These are phyloP conservation scores for Dendroctonus valens DNA, from an alignment of 1,140 invertebrate genomes.

Conservation along the genomic window DNA sequence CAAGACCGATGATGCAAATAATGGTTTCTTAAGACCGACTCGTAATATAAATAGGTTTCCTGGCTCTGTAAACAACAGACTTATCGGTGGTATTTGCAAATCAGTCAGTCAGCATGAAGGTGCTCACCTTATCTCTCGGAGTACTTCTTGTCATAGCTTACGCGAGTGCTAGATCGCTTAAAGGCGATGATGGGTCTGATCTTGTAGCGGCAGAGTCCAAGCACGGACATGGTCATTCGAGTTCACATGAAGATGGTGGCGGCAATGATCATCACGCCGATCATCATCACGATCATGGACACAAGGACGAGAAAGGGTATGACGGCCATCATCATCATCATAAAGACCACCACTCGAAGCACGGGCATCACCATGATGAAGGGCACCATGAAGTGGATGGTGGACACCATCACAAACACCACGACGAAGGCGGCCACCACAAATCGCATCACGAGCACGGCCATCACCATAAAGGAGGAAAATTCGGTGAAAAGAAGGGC, in stretches of 20 bases:
- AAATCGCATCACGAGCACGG: constrained; percentile 71
- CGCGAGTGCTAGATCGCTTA: constrained; percentile 10
- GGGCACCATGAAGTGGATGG: constrained; percentile 71
- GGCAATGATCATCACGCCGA: constrained; percentile 63
- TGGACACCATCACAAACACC: constrained; percentile 73
- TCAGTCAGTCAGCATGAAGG: constrained; percentile 39
- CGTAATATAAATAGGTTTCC: constrained; percentile 26
- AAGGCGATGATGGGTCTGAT: constrained; percentile 36
- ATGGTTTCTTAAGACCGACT: constrained; percentile 17
- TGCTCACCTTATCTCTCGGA: constrained; percentile 41
- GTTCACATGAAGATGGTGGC: constrained; percentile 60
- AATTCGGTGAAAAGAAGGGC: constrained; percentile 68
- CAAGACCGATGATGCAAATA: constrained; percentile 27
- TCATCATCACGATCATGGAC: constrained; percentile 62
- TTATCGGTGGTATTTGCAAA: constrained; percentile 15
- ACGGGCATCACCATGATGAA: constrained; percentile 68
- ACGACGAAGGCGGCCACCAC: constrained; percentile 68
- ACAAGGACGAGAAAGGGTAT: constrained; percentile 68
- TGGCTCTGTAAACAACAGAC: constrained; percentile 6
- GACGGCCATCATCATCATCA: constrained; percentile 66
- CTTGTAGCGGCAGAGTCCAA: constrained; percentile 13
- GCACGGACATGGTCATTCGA: constrained; percentile 48
- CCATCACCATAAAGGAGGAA: constrained; percentile 69
- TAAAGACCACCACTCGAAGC: constrained; percentile 68
- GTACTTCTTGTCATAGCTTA: constrained; percentile 31